phyloP scores from a whole-genome alignment of 1,140 invertebrate genomes.

The Bombus vancouverensis region DNA sequence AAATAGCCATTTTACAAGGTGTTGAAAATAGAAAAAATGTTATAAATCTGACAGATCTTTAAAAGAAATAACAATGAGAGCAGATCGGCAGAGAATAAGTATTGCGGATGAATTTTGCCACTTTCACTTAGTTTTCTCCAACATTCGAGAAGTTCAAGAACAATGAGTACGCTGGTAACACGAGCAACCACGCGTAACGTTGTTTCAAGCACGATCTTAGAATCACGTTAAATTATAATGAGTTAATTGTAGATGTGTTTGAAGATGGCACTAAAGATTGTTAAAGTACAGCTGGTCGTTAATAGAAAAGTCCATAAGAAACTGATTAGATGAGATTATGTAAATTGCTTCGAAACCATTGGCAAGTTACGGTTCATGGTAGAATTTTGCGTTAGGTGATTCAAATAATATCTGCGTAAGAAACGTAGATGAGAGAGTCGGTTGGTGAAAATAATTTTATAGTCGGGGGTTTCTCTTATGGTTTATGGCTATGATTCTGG shows the following conservation, averaged over 20 bases:
- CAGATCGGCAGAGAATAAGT: not conserved
- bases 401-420: not conserved
- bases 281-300: not conserved
- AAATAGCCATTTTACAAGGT: too few relatives aligned
- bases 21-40: not conserved
- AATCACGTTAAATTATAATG: conserved; percentile 4
- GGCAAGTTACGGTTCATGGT: not conserved
- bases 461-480: not conserved
- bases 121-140: conserved; percentile 57
- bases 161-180: conserved; percentile 15
- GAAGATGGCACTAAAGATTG: not conserved
- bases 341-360: not conserved
- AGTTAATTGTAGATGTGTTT: not conserved
- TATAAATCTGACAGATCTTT: not conserved
- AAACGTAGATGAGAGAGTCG: not conserved
- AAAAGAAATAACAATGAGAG: conserved; percentile 11
- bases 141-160: not conserved
- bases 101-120: conserved; percentile 34
- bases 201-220: not conserved
- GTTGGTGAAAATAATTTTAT: not conserved
- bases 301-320: not conserved
- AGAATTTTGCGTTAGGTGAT: not conserved
- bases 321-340: not conserved
- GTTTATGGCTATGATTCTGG: not conserved
- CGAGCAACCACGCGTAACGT: not conserved